A percentile compares a stretch with the other conserved stretches of the same genome.
phyloP scores from a whole-genome alignment of 2,113 vertebrate genomes.

The Dendrocopos noguchii region DNA sequence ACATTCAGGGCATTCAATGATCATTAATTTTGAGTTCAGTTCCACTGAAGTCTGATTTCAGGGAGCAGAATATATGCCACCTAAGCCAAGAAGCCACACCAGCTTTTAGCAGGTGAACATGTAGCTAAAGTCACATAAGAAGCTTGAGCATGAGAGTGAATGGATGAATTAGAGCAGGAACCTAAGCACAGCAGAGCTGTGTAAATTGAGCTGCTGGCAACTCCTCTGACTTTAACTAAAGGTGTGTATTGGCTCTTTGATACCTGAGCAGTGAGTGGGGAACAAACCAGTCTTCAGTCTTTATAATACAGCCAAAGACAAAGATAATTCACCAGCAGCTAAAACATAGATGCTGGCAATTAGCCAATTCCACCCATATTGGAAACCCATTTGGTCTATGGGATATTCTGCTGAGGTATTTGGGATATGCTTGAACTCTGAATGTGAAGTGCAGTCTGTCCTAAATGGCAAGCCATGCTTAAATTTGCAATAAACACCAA shows the following conservation, averaged over 20 bases:
- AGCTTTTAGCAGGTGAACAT: neutral
- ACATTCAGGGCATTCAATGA: neutral
- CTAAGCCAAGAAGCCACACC: neutral
- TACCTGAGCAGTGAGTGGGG: neutral
- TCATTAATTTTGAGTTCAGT: neutral
- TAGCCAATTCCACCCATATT: fast-evolving
- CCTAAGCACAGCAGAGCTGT: neutral
- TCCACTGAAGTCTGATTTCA: neutral
- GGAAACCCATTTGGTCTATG: fast-evolving
- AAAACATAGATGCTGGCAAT: neutral
- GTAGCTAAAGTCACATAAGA: neutral
- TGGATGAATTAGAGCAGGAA: neutral
- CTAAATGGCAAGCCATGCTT: neutral
- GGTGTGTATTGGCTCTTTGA: neutral
- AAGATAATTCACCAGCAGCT: neutral
- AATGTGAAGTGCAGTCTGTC: neutral
- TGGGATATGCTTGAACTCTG: neutral
- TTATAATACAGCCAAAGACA: neutral
- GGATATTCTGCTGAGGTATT: neutral
- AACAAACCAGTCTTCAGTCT: neutral
- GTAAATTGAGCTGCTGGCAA: neutral
- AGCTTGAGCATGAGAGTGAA: neutral
- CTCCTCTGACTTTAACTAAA: neutral
- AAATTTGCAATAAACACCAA: neutral
- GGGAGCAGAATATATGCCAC: neutral